Evolutionary conservation across 2,113 vertebrate genomes (phyloP).

Genomic region (Labrus mixtus): DNA sequence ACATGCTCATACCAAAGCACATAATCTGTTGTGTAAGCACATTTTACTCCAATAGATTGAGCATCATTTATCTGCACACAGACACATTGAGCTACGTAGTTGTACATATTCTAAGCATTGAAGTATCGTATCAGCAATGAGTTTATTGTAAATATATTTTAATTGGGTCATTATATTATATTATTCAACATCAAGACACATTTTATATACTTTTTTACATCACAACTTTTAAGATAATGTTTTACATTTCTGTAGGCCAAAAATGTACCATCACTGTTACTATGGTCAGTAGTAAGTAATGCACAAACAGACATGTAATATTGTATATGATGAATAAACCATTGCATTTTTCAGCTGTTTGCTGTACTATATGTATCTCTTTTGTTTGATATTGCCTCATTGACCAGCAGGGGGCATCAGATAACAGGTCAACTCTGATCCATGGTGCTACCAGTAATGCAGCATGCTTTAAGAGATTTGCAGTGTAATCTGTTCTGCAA

Average conservation of each 20-base stretch:
- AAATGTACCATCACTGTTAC: slow-evolving; percentile 46
- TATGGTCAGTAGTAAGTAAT: slow-evolving; percentile 36
- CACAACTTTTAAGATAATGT: slow-evolving; percentile 36
- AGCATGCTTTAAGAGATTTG: background rate
- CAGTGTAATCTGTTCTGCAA: background rate
- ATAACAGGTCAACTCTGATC: slow-evolving; percentile 33
- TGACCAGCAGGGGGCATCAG: slow-evolving; percentile 71
- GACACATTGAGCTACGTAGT: slow-evolving; percentile 48
- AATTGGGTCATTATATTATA: slow-evolving; percentile 31
- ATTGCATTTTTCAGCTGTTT: slow-evolving; percentile 61
- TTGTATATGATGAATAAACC: slow-evolving; percentile 69
- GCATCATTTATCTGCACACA: slow-evolving; percentile 44
- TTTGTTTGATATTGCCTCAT: slow-evolving; percentile 7
- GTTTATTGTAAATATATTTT: slow-evolving; percentile 64
- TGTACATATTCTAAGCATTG: slow-evolving; percentile 61
- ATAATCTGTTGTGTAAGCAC: slow-evolving; percentile 24
- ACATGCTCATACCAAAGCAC: slow-evolving; percentile 28
- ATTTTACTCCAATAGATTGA: slow-evolving; percentile 53
- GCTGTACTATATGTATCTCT: background rate
- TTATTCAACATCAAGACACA: slow-evolving; percentile 26
- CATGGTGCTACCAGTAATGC: slow-evolving; percentile 3
- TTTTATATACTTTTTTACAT: slow-evolving; percentile 51
- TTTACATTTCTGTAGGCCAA: slow-evolving; percentile 34
- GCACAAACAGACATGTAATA: slow-evolving; percentile 47
- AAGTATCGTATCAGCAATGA: slow-evolving; percentile 11